Base-by-base conservation (phyloP, 2,888 invertebrate genomes). In the Hybos culiciformis region DNA sequence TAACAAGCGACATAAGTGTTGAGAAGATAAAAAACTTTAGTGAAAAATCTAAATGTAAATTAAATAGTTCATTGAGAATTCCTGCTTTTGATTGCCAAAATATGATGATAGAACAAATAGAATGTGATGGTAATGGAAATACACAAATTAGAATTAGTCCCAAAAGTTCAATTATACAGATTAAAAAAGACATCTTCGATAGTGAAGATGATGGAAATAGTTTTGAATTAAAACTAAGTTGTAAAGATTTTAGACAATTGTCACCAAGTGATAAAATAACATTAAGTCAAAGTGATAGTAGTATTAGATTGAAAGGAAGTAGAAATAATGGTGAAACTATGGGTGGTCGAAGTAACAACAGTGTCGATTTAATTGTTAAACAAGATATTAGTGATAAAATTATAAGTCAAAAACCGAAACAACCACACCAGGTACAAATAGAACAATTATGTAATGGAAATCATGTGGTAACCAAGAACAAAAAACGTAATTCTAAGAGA, bases 61-160 rank as follows among this genome's bases (percentile, higher is more conserved):
- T 17, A 17, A 11, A 32, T 32, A 17, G 17, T 32, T 17, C 8
- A 32, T 17, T 32, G 17, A 17, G 17, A 32, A 32, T 17, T 11
- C 32, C 32, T 32, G 32, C 17, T 17, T 7, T 32, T 17, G 15
- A 23, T 21, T 14, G 12, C 31, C 17, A 20, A 14, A 32, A 29
- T 14, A 20, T 36, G 6, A 36, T 36, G 19, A 21, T 36, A n/a
- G 37, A 48, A 33, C 43, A 46, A 39, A 43, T 46, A 31, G 45
- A 46, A 37, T 48, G 46, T 17, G 48, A 48, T 23, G 46, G 46
- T 7, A 48, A 48, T 45, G 48, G 46, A 9, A 48, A 48, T 24
- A 48, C 29, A 29, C 29, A 29, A 29, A 29, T 29, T n/a, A 12
- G n/a, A n/a, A 29, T 29, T 6, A 29, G 29, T 29, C 29, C 29